These are phyloP conservation scores for Melanaphis sacchari DNA, from an alignment of 1,140 invertebrate genomes.

Conservation along the genomic window DNA sequence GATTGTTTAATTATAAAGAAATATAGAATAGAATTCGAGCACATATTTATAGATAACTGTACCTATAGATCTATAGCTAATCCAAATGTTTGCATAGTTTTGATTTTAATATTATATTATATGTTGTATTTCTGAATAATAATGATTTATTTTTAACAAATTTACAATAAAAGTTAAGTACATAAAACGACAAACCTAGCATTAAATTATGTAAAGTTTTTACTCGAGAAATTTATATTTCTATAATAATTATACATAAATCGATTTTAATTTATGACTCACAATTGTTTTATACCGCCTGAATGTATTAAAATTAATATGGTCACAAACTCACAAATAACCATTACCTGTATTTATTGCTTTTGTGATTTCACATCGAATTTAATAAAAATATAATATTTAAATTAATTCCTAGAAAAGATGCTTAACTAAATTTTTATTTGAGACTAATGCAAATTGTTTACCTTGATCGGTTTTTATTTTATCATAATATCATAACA, in stretches of 20 bases:
- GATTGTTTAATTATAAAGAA: background rate
- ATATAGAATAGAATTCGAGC: background rate
- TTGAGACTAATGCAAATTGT: background rate
- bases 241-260: background rate
- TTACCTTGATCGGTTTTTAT: background rate
- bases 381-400: background rate
- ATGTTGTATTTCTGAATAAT: background rate
- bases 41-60: background rate
- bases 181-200: too few relatives aligned
- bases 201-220: background rate
- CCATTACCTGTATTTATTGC: background rate
- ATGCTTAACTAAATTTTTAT: background rate
- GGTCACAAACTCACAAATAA: background rate
- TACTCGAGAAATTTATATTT: background rate
- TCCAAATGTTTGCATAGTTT: background rate
- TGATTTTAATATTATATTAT: background rate
- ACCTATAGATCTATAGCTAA: background rate
- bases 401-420: background rate
- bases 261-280: background rate
- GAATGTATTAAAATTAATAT: background rate
- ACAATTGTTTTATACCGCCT: background rate
- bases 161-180: background rate
- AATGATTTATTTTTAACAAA: background rate
- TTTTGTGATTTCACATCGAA: background rate
- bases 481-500: constrained; percentile 6